Percentiles rank a stretch among this genome's conserved stretches.
phyloP scores from a whole-genome alignment of 2,797 vertebrate species.

The Anguilla megastoma region DNA sequence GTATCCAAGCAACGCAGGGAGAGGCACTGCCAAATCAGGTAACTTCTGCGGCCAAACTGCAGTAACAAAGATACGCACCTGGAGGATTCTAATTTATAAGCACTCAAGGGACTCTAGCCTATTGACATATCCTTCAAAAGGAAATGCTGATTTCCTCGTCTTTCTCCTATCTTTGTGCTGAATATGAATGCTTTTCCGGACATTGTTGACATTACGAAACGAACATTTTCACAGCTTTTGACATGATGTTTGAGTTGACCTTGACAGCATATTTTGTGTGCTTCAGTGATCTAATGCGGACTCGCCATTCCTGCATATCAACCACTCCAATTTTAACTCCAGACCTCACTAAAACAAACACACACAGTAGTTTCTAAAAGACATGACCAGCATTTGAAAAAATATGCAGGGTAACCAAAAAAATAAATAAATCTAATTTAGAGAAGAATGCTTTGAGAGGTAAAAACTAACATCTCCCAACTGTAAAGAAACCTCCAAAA shows the following conservation, averaged over 20 bases:
- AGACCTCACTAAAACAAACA: not conserved
- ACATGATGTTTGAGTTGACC: not conserved
- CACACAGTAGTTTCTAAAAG: not conserved
- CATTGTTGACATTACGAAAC: conserved; percentile 4
- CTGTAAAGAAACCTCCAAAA: not conserved
- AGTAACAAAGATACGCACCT: not conserved
- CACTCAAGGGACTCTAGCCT: not conserved
- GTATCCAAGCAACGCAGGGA: not conserved
- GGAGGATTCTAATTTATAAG: not conserved
- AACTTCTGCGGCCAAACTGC: not conserved
- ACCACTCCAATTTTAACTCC: not conserved
- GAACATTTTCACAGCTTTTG: not conserved
- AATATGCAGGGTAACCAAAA: not conserved
- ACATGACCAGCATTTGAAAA: not conserved
- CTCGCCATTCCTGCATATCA: not conserved
- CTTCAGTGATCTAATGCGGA: not conserved
- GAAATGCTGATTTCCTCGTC: not conserved
- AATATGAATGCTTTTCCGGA: not conserved
- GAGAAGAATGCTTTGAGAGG: not conserved
- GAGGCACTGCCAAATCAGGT: not conserved
- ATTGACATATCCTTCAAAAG: not conserved
- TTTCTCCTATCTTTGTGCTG: not conserved
- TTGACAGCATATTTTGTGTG: not conserved
- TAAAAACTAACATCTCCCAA: not conserved
- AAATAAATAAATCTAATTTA: not conserved